A percentile compares a stretch with the other conserved stretches of the same genome.
These are phyloP conservation scores for Ochropacha duplaris DNA, from an alignment of 2,888 invertebrate genomes.

Conservation along the genomic window DNA sequence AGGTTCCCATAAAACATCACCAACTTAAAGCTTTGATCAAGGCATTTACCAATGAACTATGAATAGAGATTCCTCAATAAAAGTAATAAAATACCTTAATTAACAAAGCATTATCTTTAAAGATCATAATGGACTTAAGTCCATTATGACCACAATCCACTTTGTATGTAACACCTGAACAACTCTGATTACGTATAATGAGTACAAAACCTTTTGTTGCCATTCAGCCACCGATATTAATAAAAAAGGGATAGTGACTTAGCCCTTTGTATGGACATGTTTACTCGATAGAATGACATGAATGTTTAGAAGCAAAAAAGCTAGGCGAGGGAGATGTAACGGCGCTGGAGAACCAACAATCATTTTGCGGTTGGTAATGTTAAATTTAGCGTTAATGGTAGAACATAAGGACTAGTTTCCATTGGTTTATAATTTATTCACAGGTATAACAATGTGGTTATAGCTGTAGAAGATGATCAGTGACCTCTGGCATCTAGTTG, in stretches of 20 bases:
- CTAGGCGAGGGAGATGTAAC: conserved; percentile 48
- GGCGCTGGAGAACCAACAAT: conserved; percentile 39
- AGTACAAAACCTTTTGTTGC: conserved; percentile 71
- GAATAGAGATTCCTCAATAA: neutral
- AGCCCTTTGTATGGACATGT: conserved; percentile 68
- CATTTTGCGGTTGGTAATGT: conserved; percentile 25
- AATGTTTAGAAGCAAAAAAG: conserved; percentile 72
- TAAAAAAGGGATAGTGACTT: conserved; percentile 75
- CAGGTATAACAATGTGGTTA: conserved; percentile 23
- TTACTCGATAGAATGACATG: conserved; percentile 73
- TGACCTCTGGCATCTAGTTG: conserved; percentile 73
- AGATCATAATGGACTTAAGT: too few species aligned
- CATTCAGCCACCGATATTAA: conserved; percentile 75
- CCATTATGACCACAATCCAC: conserved; percentile 57
- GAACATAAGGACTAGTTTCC: conserved; percentile 34
- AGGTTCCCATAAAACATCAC: too few species aligned
- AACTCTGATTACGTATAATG: conserved; percentile 72
- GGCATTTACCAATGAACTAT: too few species aligned
- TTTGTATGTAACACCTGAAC: conserved; percentile 78
- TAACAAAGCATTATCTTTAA: conserved; percentile 46
- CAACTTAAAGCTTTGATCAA: too few species aligned
- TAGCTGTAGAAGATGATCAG: conserved; percentile 62
- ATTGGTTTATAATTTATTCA: conserved; percentile 21
- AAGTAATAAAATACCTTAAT: conserved; percentile 19
- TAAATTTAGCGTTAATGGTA: conserved; percentile 29